These are phyloP conservation scores for Zaprionus capensis DNA, from an alignment of 1,140 invertebrate species.

Conservation along the genomic window DNA sequence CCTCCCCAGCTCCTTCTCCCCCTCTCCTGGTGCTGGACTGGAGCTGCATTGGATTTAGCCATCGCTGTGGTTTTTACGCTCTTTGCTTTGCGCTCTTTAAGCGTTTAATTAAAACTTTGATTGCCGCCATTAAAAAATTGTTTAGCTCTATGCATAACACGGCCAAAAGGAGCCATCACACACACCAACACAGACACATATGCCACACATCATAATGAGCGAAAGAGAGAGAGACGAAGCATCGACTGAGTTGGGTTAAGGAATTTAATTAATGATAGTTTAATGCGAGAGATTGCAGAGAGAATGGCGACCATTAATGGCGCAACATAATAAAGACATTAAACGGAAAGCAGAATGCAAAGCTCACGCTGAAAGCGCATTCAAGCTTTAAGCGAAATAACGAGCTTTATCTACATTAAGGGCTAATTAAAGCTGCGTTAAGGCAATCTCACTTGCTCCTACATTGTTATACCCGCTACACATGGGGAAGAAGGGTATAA, in stretches of 20 bases:
- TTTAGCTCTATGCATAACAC: constrained; percentile 32
- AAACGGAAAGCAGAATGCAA: background rate
- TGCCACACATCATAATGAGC: constrained; percentile 18
- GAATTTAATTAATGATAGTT: constrained; percentile 30
- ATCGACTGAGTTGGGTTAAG: constrained; percentile 7
- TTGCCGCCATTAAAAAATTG: constrained; percentile 65
- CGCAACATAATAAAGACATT: constrained; percentile 12
- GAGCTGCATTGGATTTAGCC: constrained; percentile 54
- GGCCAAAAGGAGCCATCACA: constrained; percentile 4
- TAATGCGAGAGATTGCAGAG: constrained; percentile 17
- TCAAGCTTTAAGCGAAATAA: background rate
- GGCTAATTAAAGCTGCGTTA: background rate
- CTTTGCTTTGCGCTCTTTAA: constrained; percentile 56
- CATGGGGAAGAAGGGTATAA: no score
- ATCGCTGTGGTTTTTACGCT: constrained; percentile 46
- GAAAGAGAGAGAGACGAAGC: background rate
- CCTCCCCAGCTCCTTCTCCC: background rate
- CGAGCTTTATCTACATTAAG: background rate
- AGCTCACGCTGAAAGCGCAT: constrained; percentile 14
- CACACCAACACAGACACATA: constrained; percentile 4
- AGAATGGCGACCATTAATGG: constrained; percentile 2
- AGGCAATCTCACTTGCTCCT: no score
- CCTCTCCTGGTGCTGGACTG: constrained; percentile 2
- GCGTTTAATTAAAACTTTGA: constrained; percentile 80
- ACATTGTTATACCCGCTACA: no score